Evolutionary conservation across 2,113 vertebrate species (phyloP).

Genomic region (Chitala chitala): DNA sequence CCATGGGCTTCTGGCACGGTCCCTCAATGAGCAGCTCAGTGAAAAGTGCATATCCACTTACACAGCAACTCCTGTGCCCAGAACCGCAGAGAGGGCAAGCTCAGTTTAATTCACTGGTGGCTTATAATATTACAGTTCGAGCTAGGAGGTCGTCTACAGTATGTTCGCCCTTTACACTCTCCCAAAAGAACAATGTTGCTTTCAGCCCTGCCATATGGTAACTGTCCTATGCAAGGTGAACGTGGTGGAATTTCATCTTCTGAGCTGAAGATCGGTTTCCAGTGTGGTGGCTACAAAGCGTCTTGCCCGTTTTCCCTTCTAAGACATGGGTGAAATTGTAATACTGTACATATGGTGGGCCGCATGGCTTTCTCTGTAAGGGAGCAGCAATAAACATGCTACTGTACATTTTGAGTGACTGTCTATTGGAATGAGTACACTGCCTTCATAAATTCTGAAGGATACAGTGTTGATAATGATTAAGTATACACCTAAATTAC

Average conservation of each 20-base stretch:
- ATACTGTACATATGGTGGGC: too few species aligned
- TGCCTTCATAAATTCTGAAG: too few species aligned
- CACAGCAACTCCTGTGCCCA: slow-evolving; percentile 49
- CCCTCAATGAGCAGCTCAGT: slow-evolving; percentile 43
- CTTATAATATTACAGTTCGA: slow-evolving; percentile 10
- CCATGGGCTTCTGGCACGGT: slow-evolving; percentile 31
- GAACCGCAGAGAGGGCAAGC: slow-evolving; percentile 24
- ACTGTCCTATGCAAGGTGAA: not conserved
- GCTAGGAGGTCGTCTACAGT: not conserved
- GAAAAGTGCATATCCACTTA: slow-evolving; percentile 58
- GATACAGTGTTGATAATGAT: too few species aligned
- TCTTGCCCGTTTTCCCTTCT: too few species aligned
- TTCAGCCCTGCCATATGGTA: slow-evolving; percentile 5
- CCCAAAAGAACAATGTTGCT: not conserved
- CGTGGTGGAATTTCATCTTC: not conserved
- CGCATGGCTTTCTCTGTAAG: too few species aligned
- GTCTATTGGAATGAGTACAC: too few species aligned
- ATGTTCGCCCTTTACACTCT: not conserved
- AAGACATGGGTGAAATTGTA: too few species aligned
- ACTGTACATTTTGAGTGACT: too few species aligned
- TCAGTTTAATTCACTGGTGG: not conserved
- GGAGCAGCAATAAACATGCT: too few species aligned
- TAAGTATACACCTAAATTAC: too few species aligned
- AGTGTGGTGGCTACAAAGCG: too few species aligned
- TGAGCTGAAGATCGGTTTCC: not conserved